phyloP scores from a whole-genome alignment of 30 jellyfish, hydroid and myxozoan genomes.

The Mastigias papua region DNA sequence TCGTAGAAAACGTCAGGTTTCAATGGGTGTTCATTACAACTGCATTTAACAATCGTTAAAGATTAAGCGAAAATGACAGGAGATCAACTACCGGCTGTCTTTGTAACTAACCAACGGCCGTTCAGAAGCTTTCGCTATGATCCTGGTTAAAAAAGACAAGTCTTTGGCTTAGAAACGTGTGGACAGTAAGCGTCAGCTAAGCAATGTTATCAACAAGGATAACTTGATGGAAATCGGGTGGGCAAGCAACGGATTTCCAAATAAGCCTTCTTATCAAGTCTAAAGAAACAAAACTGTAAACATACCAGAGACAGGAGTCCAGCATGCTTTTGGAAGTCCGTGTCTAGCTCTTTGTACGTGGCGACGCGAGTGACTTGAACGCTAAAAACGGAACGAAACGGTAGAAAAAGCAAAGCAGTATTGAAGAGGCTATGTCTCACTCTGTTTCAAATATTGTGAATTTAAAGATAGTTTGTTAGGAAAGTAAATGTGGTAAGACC shows the following conservation, averaged over 20 bases:
- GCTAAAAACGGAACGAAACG: slow-evolving; percentile 48
- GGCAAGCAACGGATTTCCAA: slow-evolving; percentile 74
- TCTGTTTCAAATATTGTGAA: slow-evolving; percentile 3
- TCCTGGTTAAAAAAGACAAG: slow-evolving; percentile 47
- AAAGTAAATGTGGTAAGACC: slow-evolving; percentile 71
- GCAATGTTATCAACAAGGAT: slow-evolving; percentile 57
- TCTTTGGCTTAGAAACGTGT: slow-evolving; percentile 62
- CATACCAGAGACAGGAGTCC: slow-evolving; percentile 97
- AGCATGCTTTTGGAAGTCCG: slow-evolving; percentile 97
- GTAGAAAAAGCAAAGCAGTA: background rate
- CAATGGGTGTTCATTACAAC: slow-evolving; percentile 58
- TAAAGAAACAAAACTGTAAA: slow-evolving; percentile 16
- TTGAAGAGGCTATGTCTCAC: slow-evolving; percentile 1
- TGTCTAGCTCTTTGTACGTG: slow-evolving; percentile 98
- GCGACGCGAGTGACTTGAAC: slow-evolving; percentile 99
- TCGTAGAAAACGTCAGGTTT: slow-evolving; percentile 35
- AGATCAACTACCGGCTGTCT: slow-evolving; percentile 72
- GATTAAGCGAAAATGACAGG: slow-evolving; percentile 48
- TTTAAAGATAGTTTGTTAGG: slow-evolving; percentile 49
- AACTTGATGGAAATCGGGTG: slow-evolving; percentile 55
- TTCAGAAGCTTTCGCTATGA: slow-evolving; percentile 39
- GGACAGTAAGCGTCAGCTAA: slow-evolving; percentile 58
- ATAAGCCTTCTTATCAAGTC: slow-evolving; percentile 52
- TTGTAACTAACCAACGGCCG: slow-evolving; percentile 50
- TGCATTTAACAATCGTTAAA: slow-evolving; percentile 41